Conservation (phyloP, 2,113 vertebrate genomes). For the Neodontobutis hainanensis region DNA sequence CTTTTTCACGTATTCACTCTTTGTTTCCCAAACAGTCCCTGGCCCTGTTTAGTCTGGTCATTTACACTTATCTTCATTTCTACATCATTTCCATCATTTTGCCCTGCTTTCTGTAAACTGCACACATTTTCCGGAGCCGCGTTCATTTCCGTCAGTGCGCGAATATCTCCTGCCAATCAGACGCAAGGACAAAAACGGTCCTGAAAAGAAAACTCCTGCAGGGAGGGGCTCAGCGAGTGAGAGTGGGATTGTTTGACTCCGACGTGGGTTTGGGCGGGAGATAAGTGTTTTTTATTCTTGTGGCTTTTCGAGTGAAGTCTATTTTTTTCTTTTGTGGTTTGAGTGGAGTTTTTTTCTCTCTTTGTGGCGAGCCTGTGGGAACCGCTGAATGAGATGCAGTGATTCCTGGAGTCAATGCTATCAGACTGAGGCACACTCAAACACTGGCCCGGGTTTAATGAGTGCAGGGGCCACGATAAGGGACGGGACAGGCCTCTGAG, state of each 20-base stretch:
- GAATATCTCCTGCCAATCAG: conserved; percentile 66
- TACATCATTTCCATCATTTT: conserved; percentile 43
- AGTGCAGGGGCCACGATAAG: conserved; percentile 62
- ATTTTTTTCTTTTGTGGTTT: conserved; percentile 66
- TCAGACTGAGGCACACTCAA: conserved; percentile 82
- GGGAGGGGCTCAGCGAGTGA: conserved; percentile 28
- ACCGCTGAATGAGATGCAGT: conserved; percentile 72
- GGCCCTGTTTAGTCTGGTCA: conserved; percentile 69
- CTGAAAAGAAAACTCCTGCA: background rate
- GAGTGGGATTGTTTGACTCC: conserved; percentile 66
- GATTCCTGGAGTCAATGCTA: conserved; percentile 82
- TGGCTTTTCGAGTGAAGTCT: conserved; percentile 56
- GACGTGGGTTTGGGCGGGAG: conserved; percentile 50
- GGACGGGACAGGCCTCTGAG: conserved; percentile 32
- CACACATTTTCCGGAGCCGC: conserved; percentile 54
- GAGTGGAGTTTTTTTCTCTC: conserved; percentile 58
- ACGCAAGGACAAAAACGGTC: conserved; percentile 37
- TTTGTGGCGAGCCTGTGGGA: conserved; percentile 73
- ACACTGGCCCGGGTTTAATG: conserved; percentile 68
- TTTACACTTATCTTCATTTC: conserved; percentile 64
- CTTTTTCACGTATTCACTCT: conserved; percentile 62
- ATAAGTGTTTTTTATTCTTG: conserved; percentile 48
- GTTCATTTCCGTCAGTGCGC: conserved; percentile 61
- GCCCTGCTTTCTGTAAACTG: conserved; percentile 58
- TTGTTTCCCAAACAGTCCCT: conserved; percentile 42